Evolutionary conservation across 2,888 invertebrate genomes (phyloP), one percentile per base, ranked within the genome.

Genomic region (Buathra laborator): DNA sequence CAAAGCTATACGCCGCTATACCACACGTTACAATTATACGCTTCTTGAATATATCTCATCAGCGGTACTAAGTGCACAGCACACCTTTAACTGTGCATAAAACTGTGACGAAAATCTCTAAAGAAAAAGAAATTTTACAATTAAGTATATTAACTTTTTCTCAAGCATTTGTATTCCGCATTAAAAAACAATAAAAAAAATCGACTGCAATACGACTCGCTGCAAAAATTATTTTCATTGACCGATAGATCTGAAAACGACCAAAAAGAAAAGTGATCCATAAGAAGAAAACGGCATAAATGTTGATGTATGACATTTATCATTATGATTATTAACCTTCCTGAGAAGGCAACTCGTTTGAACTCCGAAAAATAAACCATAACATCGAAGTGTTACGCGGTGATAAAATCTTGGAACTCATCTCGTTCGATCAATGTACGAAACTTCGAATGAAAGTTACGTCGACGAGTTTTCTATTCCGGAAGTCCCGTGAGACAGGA

Each of bases 401-500:
- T 7, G 37, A 37, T 37, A 37, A 37, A 37, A 9, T 37, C 37
- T 37, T 9, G 37, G 9, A 37, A 37, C 37, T 9, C 37, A 37
- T 37, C 37, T 37, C 37, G 37, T 9, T 37, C 37, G 37, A 37
- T 37, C 37, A 37, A 37, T 37, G 37, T 37, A 24, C 24, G 24
- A 24, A 37, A 37, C 37, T 37, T 37, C 37, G 37, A 37, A 37
- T 37, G 66, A 67, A 67, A 67, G 44, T 67, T 67, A 19, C 16
- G 43, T 5, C 66, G 9, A 44, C 51, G 2, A 32, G 24, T 72
- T 76, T 77, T 9, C 66, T 37, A 46, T 48, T 32, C 67, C 48
- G 51, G 51, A 64, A 62, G 68, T 19, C 67, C 16, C 46, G 62
- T 70, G 62, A 24, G 51, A 59, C 53, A 68, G 46, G 64, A 64